Evolutionary conservation across 2,113 vertebrate genomes (phyloP), one percentile per base, ranked within the genome.

Genomic region (Paramisgurnus dabryanus): DNA sequence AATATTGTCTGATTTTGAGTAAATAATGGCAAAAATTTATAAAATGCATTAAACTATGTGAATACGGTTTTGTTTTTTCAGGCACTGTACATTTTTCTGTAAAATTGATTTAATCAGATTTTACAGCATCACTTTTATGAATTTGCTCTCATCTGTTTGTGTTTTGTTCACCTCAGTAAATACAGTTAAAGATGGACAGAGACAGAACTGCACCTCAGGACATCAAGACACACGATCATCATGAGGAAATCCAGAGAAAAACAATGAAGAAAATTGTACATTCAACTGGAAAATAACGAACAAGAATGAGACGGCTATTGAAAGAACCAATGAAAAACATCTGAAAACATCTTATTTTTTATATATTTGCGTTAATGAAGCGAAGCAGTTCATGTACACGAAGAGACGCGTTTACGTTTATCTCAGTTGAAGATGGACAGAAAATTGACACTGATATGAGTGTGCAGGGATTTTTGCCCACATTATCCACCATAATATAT

Each of bases 321-420:
- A 68, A n/a, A 65, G 34, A 65, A 47, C 34, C 50, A 50, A 69
- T n/a, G 45, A 55, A 87, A 87, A 88, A 85, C 89, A 86, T 87
- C 89, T 85, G 91, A 91, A 67, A 91, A 91, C 90, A 86, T 92
- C 92, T 92, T 93, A 93, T 93, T 93, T 93, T 93, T 93, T 93
- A 93, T 91, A 89, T 89, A 91, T 93, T 82, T 91, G 9, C 43
- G 9, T 63, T 47, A 18, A 27, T 70, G 39, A 70, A 78, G 61
- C 22, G 76, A 39, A 85, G 55, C 75, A 86, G 84, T 88, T 86
- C 90, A 88, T 91, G 91, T 68, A 81, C 89, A 91, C 90, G 88
- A 89, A 91, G 86, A 91, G 88, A 91, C 86, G 82, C 89, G 88
- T 92, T 89, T 90, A 91, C 89, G 89, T 92, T 34, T 69, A 68